Base-by-base conservation (phyloP, 1,140 invertebrate species). In the Mactra quadrangularis region DNA sequence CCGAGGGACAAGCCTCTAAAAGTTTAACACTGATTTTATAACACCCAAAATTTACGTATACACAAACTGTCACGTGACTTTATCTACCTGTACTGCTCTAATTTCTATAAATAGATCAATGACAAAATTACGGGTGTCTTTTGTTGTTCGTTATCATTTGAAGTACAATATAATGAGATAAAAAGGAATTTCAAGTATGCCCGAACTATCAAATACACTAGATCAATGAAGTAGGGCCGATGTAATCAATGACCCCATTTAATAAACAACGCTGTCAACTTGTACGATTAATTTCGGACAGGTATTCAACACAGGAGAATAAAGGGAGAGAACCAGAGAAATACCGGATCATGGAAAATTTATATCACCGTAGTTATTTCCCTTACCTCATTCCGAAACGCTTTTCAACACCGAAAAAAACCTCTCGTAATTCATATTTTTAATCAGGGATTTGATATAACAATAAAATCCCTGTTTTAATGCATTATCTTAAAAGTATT, bases 31-130 rank as follows among this genome's bases (percentile, higher is more conserved):
- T 59, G 22, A 22, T 33, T 53, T 19, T 60, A 41, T 41, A 57
- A 59, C 53, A 59, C 53, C 72, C 33, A 38, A 17, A 75, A 75
- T 75, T 59, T 59, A 75, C 53, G 41, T 75, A n/a, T n/a, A 75
- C 53, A 75, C 35, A 75, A 59, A 47, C 6, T 72, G 35, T 55
- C 70, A 53, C 70, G 33, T 55, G 62, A 66, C 62, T 35, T n/a
- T 66, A 66, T 35, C 17, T 60, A 41, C 38, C 38, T 41, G 38
- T 41, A 41, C 33, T 6, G 35, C 35, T 38, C 62, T 66, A 38
- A 22, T 22, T 66, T 41, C 62, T 66, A 66, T 66, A 41, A 41
- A 45, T 66, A 66, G 35, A 33, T 15, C n/a, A n/a, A n/a, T n/a
- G n/a, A 6, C 27, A 13, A 66, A 66, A 41, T 66, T 66, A 66